Base-by-base conservation (phyloP, 2,888 invertebrate genomes). In the Siphlonurus alternatus region DNA sequence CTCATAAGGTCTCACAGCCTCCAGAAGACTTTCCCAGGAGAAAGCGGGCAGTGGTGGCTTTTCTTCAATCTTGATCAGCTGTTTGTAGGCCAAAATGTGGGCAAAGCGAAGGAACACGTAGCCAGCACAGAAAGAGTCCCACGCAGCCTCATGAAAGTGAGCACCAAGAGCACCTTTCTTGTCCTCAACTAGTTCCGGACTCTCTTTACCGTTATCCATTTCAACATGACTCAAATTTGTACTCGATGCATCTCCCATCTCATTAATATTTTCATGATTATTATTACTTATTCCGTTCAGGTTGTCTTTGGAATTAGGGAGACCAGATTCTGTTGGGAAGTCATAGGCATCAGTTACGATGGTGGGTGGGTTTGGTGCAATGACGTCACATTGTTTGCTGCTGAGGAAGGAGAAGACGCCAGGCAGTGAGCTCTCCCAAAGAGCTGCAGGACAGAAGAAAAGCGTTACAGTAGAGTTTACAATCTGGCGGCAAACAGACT, bases 111-210 rank as follows among this genome's bases (percentile, higher is more conserved):
- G 74, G 74, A 88, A 88, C 71, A 86, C 82, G 72, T 82, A 85
- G 0, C 88, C 91, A 64, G 89, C 82, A 69, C 85, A 84, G 73
- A 80, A 89, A 0, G 91, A 86, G 75, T 92, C 91, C 84, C 87
- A 91, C 1, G 88, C 90, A n/a, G 91, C 91, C 71, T 89, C 84
- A 70, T 91, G 92, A 70, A 75, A 78, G 51, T n/a, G n/a, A n/a
- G n/a, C n/a, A n/a, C n/a, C n/a, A n/a, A n/a, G n/a, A n/a, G n/a
- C n/a, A n/a, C n/a, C n/a, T n/a, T n/a, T n/a, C n/a, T n/a, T n/a
- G n/a, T n/a, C n/a, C n/a, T n/a, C n/a, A n/a, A n/a, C n/a, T n/a
- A n/a, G n/a, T n/a, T n/a, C n/a, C n/a, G n/a, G n/a, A n/a, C n/a
- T n/a, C n/a, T n/a, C n/a, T n/a, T n/a, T n/a, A n/a, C n/a, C n/a